Conservation (phyloP, 2,113 vertebrate species). For the Urocynchramus pylzowi region DNA sequence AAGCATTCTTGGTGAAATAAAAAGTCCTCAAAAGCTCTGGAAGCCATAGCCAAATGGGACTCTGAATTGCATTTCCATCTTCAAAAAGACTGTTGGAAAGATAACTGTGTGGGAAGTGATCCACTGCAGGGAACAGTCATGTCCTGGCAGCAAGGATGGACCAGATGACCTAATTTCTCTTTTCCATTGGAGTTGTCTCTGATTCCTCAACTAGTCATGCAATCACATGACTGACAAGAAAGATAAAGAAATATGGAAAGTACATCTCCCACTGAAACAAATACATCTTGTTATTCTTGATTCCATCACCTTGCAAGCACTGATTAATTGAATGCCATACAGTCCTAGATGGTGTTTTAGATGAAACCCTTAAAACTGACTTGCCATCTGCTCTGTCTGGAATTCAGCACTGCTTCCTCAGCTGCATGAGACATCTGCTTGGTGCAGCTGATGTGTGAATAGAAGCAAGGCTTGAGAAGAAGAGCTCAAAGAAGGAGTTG, state of each 20-base stretch:
- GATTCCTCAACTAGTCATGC: neutral
- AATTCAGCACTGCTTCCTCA: constrained; percentile 5
- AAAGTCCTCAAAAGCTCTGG: neutral
- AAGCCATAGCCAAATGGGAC: neutral
- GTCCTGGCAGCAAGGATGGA: constrained; percentile 47
- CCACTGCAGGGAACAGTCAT: constrained; percentile 30
- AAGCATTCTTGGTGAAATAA: neutral
- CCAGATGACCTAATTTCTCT: constrained; percentile 61
- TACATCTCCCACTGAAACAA: neutral
- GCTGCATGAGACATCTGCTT: neutral
- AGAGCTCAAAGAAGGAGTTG: neutral
- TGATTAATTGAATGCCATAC: neutral
- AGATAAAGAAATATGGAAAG: neutral
- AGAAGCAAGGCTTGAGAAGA: neutral
- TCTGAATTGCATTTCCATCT: constrained; percentile 27
- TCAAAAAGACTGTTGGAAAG: constrained; percentile 1
- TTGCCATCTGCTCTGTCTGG: neutral
- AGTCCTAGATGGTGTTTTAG: neutral
- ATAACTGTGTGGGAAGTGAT: constrained; percentile 44
- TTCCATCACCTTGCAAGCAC: neutral
- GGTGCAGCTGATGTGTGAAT: neutral
- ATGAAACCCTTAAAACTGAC: neutral
- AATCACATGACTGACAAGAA: constrained; percentile 17
- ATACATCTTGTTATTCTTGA: neutral
- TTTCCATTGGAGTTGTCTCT: constrained; percentile 28